Conservation (phyloP, 2,797 vertebrate genomes). For the Pygocentrus nattereri region DNA sequence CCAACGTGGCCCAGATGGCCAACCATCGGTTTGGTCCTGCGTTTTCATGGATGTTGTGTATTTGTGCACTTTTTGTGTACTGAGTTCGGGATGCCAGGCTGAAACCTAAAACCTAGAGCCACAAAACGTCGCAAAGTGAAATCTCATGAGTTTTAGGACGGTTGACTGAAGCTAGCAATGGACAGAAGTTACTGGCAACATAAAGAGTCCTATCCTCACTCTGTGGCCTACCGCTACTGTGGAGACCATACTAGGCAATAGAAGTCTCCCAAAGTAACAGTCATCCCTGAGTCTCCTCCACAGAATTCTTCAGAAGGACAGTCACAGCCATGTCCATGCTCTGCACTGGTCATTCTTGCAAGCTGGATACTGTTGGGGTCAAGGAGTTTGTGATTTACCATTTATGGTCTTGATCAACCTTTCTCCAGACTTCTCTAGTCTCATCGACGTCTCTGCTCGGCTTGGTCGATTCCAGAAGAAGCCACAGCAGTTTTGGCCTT, state of each 20-base stretch:
- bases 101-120: not conserved
- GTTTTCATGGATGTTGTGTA: too few relatives aligned
- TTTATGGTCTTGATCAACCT: not conserved
- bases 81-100: not conserved
- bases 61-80: not conserved
- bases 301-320: slow-evolving; percentile 17
- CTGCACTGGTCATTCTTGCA: not conserved
- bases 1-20: too few relatives aligned
- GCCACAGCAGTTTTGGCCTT: slow-evolving; percentile 21
- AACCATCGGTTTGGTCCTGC: too few relatives aligned
- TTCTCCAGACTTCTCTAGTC: not conserved
- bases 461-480: not conserved
- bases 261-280: slow-evolving; percentile 30
- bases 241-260: slow-evolving; percentile 14
- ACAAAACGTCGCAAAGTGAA: not conserved
- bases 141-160: not conserved
- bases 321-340: not conserved
- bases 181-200: not conserved
- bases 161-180: not conserved
- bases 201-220: slow-evolving; percentile 15
- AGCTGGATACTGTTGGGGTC: slow-evolving; percentile 2
- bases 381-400: not conserved
- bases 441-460: not conserved
- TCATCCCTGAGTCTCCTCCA: slow-evolving; percentile 54
- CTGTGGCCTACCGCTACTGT: slow-evolving; percentile 11